Percentiles rank a stretch among this genome's conserved stretches.
These are phyloP conservation scores for Neodiprion virginianus DNA, from an alignment of 1,140 invertebrate genomes.

Conservation along the genomic window DNA sequence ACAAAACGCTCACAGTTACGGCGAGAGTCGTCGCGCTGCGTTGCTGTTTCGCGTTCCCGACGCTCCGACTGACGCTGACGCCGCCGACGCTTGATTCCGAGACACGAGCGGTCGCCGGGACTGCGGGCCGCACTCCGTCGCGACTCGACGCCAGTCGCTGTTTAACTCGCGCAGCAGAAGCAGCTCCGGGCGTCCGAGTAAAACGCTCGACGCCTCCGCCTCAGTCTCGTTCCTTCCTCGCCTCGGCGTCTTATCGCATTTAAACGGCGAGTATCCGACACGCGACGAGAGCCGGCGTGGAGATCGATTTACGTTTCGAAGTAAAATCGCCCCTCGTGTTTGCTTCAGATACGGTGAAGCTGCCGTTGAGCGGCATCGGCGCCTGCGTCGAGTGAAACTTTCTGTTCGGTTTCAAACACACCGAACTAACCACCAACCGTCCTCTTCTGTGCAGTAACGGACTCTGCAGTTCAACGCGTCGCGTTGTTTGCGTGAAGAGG, in stretches of 20 bases:
- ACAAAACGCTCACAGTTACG: no score
- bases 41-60: not conserved
- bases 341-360: no score
- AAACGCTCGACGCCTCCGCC: conserved; percentile 16
- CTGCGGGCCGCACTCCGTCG: conserved; percentile 20
- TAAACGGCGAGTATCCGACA: not conserved
- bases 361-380: no score
- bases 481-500: no score
- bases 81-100: conserved; percentile 3
- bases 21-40: not conserved
- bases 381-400: no score
- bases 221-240: not conserved
- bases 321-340: no score
- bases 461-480: no score
- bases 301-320: no score
- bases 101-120: conserved; percentile 1
- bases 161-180: conserved; percentile 39
- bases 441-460: no score
- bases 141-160: conserved; percentile 42
- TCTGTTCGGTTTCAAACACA: no score
- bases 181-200: not conserved
- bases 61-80: not conserved
- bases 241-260: not conserved
- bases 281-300: no score
- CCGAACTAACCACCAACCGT: no score